Base-by-base conservation (phyloP, 2,797 vertebrate species). In the Emydoidea blandingii region DNA sequence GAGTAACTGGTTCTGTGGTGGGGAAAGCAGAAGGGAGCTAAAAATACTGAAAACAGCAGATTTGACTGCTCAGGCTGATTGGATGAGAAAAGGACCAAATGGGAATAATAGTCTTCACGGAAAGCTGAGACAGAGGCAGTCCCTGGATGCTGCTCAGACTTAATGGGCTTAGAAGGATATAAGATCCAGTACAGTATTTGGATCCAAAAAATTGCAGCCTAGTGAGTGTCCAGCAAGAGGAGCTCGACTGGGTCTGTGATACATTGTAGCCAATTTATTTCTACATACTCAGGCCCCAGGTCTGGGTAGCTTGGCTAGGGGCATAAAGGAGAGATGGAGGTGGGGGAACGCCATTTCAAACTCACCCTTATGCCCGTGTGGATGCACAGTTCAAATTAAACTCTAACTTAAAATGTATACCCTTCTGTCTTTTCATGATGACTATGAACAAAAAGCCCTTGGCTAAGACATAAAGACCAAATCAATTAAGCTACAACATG, bases 371-470 rank as follows among this genome's bases (percentile, higher is more conserved):
- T 56, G 54, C 23, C 54, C 2, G 4, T 56, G 21, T 56, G 54
- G 9, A 90, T 50, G 50, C 15, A 50, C 50, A 50, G 50, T 50
- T 50, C 50, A 50, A 16, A 50, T 16, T 50, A 50, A 50, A 50
- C 49, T 0, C 3, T 5, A 27, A 37, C 4, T 2, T 6, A 56
- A 27, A 15, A 21, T 21, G 16, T 47, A 29, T 5, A 18, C 62
- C 16, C 15, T 56, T 44, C 53, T 5, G 1, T 44, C 18, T 18
- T 80, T 1, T 88, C 79, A 7, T 65, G 16, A 34, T 27, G 79
- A 1, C 4, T 65, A 74, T 4, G 16, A 5, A 41, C 27, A 29
- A 29, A 82, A 31, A 81, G 57, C 0, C 49, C 15, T 74, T 81
- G 80, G 31, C 18, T 5, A 0, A 56, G 4, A 74, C 5, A 79